phyloP scores from a whole-genome alignment of 2,888 invertebrate species.

The Chirona hameri region DNA sequence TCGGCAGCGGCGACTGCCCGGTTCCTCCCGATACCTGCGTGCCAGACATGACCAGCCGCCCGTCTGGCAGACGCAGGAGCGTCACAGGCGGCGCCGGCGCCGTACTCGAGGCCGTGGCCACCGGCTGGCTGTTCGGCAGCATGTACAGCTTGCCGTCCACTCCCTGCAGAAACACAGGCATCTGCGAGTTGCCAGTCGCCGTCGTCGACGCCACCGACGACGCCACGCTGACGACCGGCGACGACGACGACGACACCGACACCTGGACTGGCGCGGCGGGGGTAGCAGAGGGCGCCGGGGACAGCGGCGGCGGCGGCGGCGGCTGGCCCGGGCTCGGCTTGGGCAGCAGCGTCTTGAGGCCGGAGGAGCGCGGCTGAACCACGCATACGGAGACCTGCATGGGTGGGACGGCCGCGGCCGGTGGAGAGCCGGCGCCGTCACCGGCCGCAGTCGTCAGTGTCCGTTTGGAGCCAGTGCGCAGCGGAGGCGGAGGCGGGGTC shows the following conservation, averaged over 20 bases:
- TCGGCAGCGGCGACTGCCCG: not conserved
- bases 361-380: not conserved
- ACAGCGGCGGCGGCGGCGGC: too few relatives aligned
- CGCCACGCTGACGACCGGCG: not conserved
- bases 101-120: too few relatives aligned
- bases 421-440: too few relatives aligned
- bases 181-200: not conserved
- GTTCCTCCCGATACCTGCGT: not conserved
- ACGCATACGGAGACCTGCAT: not conserved
- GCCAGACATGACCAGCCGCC: constrained; percentile 8
- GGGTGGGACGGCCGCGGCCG: not conserved
- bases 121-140: not conserved
- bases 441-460: too few relatives aligned
- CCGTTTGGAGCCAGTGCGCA: not conserved
- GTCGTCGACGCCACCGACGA: not conserved
- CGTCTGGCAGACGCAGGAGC: constrained; percentile 25
- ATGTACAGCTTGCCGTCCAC: not conserved
- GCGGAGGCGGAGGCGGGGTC: not conserved
- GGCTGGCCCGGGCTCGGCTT: not conserved
- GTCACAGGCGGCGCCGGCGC: not conserved
- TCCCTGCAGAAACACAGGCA: not conserved
- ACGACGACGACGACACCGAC: not conserved
- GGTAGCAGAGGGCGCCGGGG: too few relatives aligned
- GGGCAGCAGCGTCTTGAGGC: constrained; percentile 13
- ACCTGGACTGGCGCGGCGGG: not conserved